Conservation (phyloP, 2,888 invertebrate species). For the Troides aeacus region DNA sequence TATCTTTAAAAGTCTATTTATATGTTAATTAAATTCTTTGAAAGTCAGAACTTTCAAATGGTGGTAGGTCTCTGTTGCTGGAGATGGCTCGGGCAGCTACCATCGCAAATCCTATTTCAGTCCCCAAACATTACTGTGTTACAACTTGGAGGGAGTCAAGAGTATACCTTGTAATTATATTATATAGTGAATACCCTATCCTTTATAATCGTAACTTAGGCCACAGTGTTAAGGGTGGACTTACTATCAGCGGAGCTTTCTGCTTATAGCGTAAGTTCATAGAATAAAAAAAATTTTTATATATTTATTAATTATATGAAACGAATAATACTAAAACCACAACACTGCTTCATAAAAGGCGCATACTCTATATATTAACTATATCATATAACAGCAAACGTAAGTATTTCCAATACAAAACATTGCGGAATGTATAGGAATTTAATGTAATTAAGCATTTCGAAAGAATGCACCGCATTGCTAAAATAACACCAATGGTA, state of each 20-base stretch:
- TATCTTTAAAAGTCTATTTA: background rate
- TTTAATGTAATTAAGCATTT: background rate
- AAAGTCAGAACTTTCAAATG: background rate
- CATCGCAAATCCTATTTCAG: no score
- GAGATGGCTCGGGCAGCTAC: no score
- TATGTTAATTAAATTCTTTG: background rate
- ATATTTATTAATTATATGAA: background rate
- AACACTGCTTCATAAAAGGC: background rate
- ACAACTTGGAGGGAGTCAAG: no score
- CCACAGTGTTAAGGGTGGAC: no score
- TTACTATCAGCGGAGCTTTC: no score
- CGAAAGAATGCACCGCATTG: background rate
- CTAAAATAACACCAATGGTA: background rate
- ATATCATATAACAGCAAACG: slow-evolving; percentile 3
- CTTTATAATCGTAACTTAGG: no score
- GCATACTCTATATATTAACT: background rate
- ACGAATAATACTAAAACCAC: background rate
- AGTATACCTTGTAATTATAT: no score
- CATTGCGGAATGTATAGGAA: slow-evolving; percentile 9
- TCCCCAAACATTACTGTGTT: no score
- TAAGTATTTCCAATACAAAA: background rate
- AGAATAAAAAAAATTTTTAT: no score
- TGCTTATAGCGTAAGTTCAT: no score
- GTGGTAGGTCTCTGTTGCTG: no score
- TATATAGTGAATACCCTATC: no score